Percentiles rank a stretch among this genome's conserved stretches.
Evolutionary conservation across 2,888 invertebrate species (phyloP).

Genomic region (Monopis laevigella): DNA sequence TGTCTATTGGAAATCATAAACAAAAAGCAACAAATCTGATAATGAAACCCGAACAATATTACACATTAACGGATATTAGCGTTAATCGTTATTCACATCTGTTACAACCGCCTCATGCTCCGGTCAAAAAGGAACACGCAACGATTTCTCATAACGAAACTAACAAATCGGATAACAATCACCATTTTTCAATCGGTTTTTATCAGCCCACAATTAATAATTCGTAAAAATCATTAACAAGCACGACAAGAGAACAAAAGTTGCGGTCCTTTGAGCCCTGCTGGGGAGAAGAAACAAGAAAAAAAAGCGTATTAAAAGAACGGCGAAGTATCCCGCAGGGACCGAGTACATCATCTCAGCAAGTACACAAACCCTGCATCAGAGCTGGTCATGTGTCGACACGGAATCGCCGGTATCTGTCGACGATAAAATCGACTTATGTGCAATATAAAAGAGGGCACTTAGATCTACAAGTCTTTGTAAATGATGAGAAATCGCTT

Average conservation of each 20-base stretch:
- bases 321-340: conserved; percentile 41
- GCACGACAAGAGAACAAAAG: conserved; percentile 61
- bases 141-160: conserved; percentile 23
- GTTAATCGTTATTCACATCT: too few species aligned
- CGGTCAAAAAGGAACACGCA: not conserved
- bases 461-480: not conserved
- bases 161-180: conserved; percentile 40
- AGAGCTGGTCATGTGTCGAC: conserved; percentile 55
- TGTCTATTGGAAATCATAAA: too few species aligned
- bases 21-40: too few species aligned
- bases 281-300: conserved; percentile 30
- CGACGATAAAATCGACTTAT: conserved; percentile 8
- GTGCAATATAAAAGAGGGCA: conserved; percentile 8
- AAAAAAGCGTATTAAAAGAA: conserved; percentile 24
- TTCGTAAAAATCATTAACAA: conserved; percentile 65
- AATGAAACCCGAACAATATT: too few species aligned
- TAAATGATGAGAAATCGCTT: too few species aligned
- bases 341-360: conserved; percentile 22
- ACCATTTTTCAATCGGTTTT: conserved; percentile 59
- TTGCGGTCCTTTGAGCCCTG: conserved; percentile 58
- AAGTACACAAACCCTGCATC: conserved; percentile 49
- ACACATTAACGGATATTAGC: too few species aligned
- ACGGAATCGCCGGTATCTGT: conserved; percentile 21
- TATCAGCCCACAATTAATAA: conserved; percentile 60
- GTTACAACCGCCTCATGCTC: not conserved